A percentile compares a stretch with the other conserved stretches of the same genome.
Conservation (phyloP, 2,113 vertebrate genomes). For the Pholis gunnellus region DNA sequence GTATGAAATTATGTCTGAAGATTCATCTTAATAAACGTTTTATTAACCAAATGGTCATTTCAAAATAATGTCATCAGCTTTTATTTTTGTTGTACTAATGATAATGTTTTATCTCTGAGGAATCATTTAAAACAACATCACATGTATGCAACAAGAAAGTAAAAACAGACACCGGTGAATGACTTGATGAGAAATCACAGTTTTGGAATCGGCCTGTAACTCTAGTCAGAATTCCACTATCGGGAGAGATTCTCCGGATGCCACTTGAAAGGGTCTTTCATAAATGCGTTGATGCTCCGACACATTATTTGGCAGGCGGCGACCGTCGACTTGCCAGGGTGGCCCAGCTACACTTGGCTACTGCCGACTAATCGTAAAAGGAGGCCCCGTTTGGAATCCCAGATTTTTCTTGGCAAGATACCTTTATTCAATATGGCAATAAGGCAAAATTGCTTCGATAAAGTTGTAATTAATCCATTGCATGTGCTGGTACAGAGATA, state of each 20-base stretch:
- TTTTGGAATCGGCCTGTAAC: neutral
- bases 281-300: constrained; percentile 8
- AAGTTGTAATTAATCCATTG: constrained; percentile 15
- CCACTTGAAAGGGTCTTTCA: neutral
- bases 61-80: neutral
- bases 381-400: constrained; percentile 26
- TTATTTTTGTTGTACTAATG: neutral
- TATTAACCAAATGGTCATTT: neutral
- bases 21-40: constrained; percentile 19
- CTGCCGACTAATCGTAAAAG: constrained; percentile 76
- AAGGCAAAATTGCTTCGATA: neutral
- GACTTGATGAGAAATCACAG: neutral
- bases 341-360: constrained; percentile 37
- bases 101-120: neutral
- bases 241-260: neutral
- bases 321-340: neutral
- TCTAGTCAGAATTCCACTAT: neutral
- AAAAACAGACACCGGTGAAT: neutral
- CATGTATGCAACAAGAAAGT: neutral
- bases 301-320: constrained; percentile 21
- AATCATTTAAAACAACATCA: neutral
- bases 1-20: constrained; percentile 4
- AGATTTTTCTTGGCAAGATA: constrained; percentile 26
- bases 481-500: constrained; percentile 11
- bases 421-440: constrained; percentile 23